A percentile compares a stretch with the other conserved stretches of the same genome.
These are phyloP conservation scores for Noctuana brunneofusca DNA, from an alignment of 2,888 invertebrate genomes.

Conservation along the genomic window DNA sequence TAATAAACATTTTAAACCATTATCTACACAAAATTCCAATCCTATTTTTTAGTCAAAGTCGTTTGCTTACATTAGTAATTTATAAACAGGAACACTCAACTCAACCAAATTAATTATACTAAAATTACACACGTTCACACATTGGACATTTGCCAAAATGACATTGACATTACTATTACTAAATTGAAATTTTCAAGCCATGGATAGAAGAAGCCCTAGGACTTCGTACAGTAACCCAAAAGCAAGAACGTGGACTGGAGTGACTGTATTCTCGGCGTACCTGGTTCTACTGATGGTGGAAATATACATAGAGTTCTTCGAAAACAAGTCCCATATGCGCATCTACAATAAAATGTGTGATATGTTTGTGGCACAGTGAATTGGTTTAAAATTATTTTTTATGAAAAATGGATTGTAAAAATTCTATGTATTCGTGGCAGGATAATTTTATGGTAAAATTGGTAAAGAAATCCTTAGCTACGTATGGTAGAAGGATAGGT, in stretches of 20 bases:
- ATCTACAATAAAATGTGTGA: constrained; percentile 55
- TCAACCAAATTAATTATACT: background rate
- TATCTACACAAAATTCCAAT: no score
- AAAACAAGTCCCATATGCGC: constrained; percentile 62
- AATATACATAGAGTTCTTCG: constrained; percentile 66
- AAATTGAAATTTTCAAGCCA: constrained; percentile 32
- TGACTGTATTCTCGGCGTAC: constrained; percentile 68
- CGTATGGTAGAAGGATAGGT: no score
- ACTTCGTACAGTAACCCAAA: constrained; percentile 59
- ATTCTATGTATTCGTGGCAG: no score
- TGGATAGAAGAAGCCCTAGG: constrained; percentile 57
- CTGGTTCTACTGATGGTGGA: constrained; percentile 66
- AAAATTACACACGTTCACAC: background rate
- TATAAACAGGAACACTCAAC: background rate
- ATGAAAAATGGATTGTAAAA: background rate
- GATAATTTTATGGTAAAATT: no score
- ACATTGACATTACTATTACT: background rate
- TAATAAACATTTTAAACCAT: no score
- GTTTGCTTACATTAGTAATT: no score
- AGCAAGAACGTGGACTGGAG: constrained; percentile 63
- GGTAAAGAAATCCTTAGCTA: no score
- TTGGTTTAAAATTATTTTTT: no score
- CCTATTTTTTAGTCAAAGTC: no score
- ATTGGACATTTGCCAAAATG: background rate
- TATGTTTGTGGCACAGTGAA: constrained; percentile 27